phyloP scores from a whole-genome alignment of 2,797 vertebrate genomes.

The Sebastes matsubarae region DNA sequence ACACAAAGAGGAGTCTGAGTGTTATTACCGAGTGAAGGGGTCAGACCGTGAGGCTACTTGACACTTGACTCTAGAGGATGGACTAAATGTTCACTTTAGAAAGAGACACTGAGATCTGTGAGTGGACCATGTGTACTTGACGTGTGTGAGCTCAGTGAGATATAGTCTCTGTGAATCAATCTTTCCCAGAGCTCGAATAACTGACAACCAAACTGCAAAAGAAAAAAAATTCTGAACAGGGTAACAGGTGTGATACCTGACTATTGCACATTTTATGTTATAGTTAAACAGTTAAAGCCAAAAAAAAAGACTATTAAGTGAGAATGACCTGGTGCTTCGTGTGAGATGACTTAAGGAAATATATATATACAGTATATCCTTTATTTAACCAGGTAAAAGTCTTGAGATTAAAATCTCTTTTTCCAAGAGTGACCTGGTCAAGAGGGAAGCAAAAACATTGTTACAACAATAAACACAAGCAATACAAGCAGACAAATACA shows the following conservation, averaged over 20 bases:
- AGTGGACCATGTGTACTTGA: conserved; percentile 6
- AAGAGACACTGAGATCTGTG: conserved; percentile 19
- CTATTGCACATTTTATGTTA: conserved; percentile 60
- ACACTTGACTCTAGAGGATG: not conserved
- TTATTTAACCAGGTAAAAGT: no score
- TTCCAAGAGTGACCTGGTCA: no score
- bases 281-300: conserved; percentile 18
- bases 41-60: not conserved
- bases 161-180: not conserved
- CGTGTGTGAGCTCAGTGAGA: conserved; percentile 11
- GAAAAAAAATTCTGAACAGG: conserved; percentile 45
- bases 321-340: not conserved
- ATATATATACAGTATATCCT: not conserved
- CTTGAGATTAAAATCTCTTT: no score
- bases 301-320: not conserved
- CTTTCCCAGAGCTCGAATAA: conserved; percentile 22
- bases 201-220: conserved; percentile 60
- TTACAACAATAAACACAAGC: not conserved
- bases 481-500: not conserved
- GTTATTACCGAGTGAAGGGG: not conserved
- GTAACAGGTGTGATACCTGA: conserved; percentile 58
- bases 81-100: not conserved
- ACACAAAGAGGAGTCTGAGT: not conserved
- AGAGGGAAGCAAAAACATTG: no score
- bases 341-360: conserved; percentile 1